phyloP scores from a whole-genome alignment of 1,140 invertebrate species.

The Drosophila rhopaloa region DNA sequence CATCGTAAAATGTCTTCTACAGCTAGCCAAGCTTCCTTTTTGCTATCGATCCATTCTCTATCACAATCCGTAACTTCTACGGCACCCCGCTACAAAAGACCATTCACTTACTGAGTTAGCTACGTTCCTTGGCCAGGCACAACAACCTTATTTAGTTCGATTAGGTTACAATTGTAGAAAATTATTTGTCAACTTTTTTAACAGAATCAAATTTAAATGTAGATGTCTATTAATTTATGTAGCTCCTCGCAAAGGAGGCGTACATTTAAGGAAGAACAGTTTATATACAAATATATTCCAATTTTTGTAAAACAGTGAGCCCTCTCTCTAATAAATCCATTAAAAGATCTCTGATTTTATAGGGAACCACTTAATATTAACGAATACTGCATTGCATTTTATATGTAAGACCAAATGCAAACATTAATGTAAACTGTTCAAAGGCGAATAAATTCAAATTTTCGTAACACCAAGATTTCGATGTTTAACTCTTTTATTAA shows the following conservation, averaged over 20 bases:
- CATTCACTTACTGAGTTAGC: slow-evolving; percentile 45
- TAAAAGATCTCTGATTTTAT: slow-evolving; percentile 3
- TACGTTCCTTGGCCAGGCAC: slow-evolving; percentile 62
- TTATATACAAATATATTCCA: slow-evolving; percentile 39
- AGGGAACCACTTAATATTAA: neutral
- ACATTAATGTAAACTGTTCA: slow-evolving; percentile 1
- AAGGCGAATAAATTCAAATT: slow-evolving; percentile 7
- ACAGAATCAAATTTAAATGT: slow-evolving; percentile 39
- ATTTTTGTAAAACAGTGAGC: slow-evolving; percentile 14
- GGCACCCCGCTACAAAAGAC: slow-evolving; percentile 56
- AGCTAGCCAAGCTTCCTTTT: slow-evolving; percentile 39
- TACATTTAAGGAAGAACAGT: slow-evolving; percentile 24
- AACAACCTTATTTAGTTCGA: slow-evolving; percentile 61
- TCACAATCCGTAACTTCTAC: slow-evolving; percentile 1
- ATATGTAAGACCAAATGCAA: neutral
- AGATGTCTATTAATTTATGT: slow-evolving; percentile 34
- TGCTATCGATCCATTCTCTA: slow-evolving; percentile 25
- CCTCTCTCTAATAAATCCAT: neutral
- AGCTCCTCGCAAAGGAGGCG: slow-evolving; percentile 8
- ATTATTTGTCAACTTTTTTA: slow-evolving; percentile 46
- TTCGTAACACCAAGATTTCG: neutral
- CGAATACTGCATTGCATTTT: neutral
- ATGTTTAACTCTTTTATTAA: neutral
- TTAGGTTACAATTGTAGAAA: slow-evolving; percentile 50
- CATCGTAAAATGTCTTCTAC: slow-evolving; percentile 58